Conservation (phyloP, 2,888 invertebrate species). For the Eupithecia insigniata region DNA sequence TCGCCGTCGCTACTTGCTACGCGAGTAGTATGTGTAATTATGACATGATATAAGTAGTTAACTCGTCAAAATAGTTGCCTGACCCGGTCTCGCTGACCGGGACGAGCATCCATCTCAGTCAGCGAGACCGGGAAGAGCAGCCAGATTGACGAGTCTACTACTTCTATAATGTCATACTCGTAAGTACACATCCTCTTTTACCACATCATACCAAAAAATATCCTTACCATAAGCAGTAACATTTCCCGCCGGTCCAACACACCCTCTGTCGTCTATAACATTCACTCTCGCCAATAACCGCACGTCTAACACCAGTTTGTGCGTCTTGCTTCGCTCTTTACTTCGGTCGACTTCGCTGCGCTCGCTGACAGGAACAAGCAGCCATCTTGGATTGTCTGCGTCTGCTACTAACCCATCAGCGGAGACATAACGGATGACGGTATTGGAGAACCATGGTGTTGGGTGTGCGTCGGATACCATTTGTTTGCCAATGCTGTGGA, state of each 20-base stretch:
- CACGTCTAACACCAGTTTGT: slow-evolving; percentile 56
- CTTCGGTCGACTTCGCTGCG: slow-evolving; percentile 43
- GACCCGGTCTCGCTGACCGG: too few relatives aligned
- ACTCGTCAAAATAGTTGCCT: too few relatives aligned
- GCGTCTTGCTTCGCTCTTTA: slow-evolving; percentile 28
- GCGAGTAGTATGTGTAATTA: too few relatives aligned
- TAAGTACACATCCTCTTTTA: too few relatives aligned
- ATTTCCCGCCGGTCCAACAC: slow-evolving; percentile 71
- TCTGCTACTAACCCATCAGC: slow-evolving; percentile 59
- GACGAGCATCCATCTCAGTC: background rate
- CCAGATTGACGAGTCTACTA: too few relatives aligned
- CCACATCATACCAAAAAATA: background rate
- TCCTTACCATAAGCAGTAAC: slow-evolving; percentile 71
- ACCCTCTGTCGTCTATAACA: slow-evolving; percentile 70
- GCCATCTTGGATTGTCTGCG: slow-evolving; percentile 59
- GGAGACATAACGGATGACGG: slow-evolving; percentile 55
- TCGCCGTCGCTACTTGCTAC: too few relatives aligned
- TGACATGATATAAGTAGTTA: too few relatives aligned
- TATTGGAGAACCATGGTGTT: slow-evolving; percentile 71
- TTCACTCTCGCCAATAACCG: slow-evolving; percentile 70
- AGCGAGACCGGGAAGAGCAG: too few relatives aligned
- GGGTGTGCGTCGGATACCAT: slow-evolving; percentile 73
- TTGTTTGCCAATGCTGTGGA: slow-evolving; percentile 71
- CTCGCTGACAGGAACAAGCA: slow-evolving; percentile 62
- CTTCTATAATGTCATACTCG: too few relatives aligned